These are phyloP conservation scores for Cataglyphis livida DNA, from an alignment of 2,888 invertebrate genomes.

Conservation along the genomic window DNA sequence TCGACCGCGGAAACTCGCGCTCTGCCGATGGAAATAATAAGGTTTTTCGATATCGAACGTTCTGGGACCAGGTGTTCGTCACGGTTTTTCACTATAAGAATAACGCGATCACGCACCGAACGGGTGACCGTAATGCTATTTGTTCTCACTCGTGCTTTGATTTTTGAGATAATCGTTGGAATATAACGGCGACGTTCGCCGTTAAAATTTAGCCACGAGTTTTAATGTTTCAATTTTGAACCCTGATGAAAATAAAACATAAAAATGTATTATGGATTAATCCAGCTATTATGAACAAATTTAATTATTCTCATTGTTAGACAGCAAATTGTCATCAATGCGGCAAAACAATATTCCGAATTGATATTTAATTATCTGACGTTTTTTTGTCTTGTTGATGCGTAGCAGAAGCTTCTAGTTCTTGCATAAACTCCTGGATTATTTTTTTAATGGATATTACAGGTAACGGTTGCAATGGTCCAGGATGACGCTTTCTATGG, in stretches of 20 bases:
- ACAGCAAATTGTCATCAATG: background rate
- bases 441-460: slow-evolving; percentile 73
- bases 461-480: slow-evolving; percentile 76
- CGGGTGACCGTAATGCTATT: too few relatives aligned
- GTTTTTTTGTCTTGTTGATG: slow-evolving; percentile 35
- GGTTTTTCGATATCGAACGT: too few relatives aligned
- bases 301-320: background rate
- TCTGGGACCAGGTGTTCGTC: too few relatives aligned
- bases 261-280: background rate
- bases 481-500: slow-evolving; percentile 77
- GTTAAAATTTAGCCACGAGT: too few relatives aligned
- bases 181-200: too few relatives aligned
- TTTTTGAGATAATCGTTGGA: too few relatives aligned
- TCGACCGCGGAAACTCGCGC: too few relatives aligned
- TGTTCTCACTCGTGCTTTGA: too few relatives aligned
- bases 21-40: too few relatives aligned
- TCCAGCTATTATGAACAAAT: background rate
- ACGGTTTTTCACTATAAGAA: too few relatives aligned
- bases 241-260: background rate
- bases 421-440: slow-evolving; percentile 71
- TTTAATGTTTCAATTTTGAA: too few relatives aligned
- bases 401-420: slow-evolving; percentile 36
- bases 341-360: background rate
- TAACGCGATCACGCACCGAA: too few relatives aligned
- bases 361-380: slow-evolving; percentile 29